Evolutionary conservation across 2,888 invertebrate species (phyloP).

Genomic region (Oxyteleia sp.): DNA sequence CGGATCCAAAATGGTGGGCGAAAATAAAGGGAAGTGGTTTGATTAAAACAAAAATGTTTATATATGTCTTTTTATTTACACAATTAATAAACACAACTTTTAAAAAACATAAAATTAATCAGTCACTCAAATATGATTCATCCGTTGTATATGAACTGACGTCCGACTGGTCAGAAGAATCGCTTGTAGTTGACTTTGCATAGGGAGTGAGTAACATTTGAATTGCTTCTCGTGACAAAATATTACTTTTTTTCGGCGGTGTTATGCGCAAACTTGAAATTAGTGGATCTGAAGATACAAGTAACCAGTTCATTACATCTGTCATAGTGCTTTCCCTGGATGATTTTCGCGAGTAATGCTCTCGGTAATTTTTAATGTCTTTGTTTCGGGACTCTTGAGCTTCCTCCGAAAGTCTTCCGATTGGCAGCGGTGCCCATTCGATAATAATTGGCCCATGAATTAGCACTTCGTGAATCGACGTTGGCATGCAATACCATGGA

Average conservation of each 20-base stretch:
- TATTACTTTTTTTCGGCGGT: conserved; percentile 19
- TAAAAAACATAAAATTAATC: neutral
- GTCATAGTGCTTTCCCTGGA: conserved; percentile 20
- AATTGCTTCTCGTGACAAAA: conserved; percentile 3
- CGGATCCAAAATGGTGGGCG: no score
- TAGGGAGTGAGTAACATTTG: neutral
- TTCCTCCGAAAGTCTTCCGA: conserved; percentile 79
- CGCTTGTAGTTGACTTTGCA: neutral
- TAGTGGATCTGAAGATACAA: conserved; percentile 43
- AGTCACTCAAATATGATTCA: neutral
- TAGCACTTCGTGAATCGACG: conserved; percentile 24
- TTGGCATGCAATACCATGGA: no score
- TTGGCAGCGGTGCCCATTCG: conserved; percentile 74
- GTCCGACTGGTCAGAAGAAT: neutral
- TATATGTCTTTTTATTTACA: neutral
- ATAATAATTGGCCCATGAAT: conserved; percentile 20
- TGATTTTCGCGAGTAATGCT: conserved; percentile 22
- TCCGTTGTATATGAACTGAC: neutral
- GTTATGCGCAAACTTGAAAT: conserved; percentile 3
- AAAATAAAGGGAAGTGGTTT: neutral
- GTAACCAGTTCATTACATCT: conserved; percentile 23
- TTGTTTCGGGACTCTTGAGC: conserved; percentile 80
- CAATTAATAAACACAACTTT: neutral
- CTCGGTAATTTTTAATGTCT: conserved; percentile 65
- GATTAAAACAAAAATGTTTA: neutral